A percentile compares a stretch with the other conserved stretches of the same genome.
These are phyloP conservation scores for Musca vetustissima DNA, from an alignment of 1,140 invertebrate species.

Conservation along the genomic window DNA sequence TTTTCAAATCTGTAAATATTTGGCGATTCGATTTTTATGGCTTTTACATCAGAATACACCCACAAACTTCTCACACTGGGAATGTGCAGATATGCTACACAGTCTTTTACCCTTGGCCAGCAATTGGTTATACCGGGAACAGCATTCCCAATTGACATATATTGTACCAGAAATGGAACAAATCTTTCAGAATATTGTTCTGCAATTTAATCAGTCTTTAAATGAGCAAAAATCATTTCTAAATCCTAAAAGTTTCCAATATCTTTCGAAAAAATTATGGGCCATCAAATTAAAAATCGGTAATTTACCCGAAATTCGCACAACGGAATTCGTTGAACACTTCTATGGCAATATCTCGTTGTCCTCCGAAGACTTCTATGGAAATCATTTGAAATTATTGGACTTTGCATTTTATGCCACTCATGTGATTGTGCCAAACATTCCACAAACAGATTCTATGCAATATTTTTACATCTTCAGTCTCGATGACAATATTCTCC, in stretches of 20 bases:
- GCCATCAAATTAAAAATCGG: constrained; percentile 39
- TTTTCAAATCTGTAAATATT: constrained; percentile 35
- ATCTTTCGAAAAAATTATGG: too few relatives aligned
- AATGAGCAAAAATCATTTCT: too few relatives aligned
- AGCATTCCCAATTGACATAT: too few relatives aligned
- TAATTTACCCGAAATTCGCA: constrained; percentile 33
- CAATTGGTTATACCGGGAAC: constrained; percentile 33
- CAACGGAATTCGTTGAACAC: background rate
- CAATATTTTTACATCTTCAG: background rate
- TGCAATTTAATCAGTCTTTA: too few relatives aligned
- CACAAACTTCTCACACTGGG: constrained; percentile 17
- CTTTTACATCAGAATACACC: constrained; percentile 31
- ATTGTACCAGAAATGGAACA: too few relatives aligned
- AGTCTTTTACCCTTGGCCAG: constrained; percentile 35
- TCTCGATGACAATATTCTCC: constrained; percentile 31
- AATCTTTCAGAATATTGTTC: too few relatives aligned
- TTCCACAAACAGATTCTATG: too few relatives aligned
- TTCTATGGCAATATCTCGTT: constrained; percentile 34
- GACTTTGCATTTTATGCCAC: constrained; percentile 25
- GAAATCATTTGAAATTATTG: constrained; percentile 35
- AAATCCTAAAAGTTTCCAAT: too few relatives aligned
- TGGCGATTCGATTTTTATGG: constrained; percentile 38
- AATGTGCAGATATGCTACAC: constrained; percentile 35
- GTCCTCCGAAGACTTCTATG: constrained; percentile 27
- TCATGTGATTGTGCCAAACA: background rate